Percentiles rank a stretch among this genome's conserved stretches.
Conservation (phyloP, 2,113 vertebrate genomes). For the Heterocephalus glaber region DNA sequence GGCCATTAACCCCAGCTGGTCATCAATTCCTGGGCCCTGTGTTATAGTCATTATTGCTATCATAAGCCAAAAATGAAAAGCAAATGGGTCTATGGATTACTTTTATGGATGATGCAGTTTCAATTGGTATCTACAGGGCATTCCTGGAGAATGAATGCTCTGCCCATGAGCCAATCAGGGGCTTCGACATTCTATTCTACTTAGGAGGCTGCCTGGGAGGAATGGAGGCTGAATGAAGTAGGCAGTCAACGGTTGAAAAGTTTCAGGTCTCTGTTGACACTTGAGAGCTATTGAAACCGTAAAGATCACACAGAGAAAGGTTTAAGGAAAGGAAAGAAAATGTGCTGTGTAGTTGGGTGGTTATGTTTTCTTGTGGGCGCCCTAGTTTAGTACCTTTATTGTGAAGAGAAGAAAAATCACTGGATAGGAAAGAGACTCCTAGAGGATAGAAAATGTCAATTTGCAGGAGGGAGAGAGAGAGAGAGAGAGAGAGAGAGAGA, state of each 20-base stretch:
- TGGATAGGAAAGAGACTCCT: constrained; percentile 83
- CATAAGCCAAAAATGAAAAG: constrained; percentile 76
- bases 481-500: constrained; percentile 69
- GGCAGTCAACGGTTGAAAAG: constrained; percentile 69
- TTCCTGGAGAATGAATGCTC: constrained; percentile 71
- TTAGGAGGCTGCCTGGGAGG: constrained; percentile 61
- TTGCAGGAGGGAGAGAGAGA: constrained; percentile 74
- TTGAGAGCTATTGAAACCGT: constrained; percentile 74
- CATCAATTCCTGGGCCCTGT: constrained; percentile 71
- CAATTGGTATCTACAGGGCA: constrained; percentile 77
- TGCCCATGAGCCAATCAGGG: constrained; percentile 47
- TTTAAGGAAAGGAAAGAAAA: constrained; percentile 72
- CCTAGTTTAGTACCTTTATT: constrained; percentile 76
- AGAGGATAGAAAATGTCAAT: constrained; percentile 86
- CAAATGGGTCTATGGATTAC: constrained; percentile 83
- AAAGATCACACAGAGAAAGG: constrained; percentile 77
- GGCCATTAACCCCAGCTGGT: constrained; percentile 74
- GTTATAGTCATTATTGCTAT: constrained; percentile 73
- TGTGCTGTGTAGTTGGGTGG: constrained; percentile 43
- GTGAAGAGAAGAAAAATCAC: constrained; percentile 78
- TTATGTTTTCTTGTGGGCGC: constrained; percentile 68
- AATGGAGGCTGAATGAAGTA: constrained; percentile 57
- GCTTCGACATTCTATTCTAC: constrained; percentile 49
- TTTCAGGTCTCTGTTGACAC: constrained; percentile 77
- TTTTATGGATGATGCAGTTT: constrained; percentile 75